Base-by-base conservation (phyloP, 2,888 invertebrate genomes). In the Synergus japonicus region DNA sequence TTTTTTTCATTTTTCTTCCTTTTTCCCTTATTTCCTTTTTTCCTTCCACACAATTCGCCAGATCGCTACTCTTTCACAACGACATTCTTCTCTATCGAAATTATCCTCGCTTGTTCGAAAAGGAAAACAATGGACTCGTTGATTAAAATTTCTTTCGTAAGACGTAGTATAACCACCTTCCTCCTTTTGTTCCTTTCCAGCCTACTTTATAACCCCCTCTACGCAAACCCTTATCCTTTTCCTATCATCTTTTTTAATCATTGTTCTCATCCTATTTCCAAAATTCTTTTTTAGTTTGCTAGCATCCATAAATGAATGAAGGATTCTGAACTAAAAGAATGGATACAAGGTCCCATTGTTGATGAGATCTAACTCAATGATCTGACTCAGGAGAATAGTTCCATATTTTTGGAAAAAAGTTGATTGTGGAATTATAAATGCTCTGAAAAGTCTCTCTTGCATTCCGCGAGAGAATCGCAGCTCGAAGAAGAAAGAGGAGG, bases 71-170 rank as follows among this genome's bases (percentile, higher is more conserved):
- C 58, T 76, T 76, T 73, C 37, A 18, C 54, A 46, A 18, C 76
- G 60, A 60, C 76, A 5, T 22, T 41, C 63, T 12, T 49, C 64
- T 54, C 41, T 13, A 87, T 86, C 87, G 13, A 63, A 63, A 63
- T 22, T 22, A 18, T 81, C 81, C 93, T 92, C 88, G 85, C 87
- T 93, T 93, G 93, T 93, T 93, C 94, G 93, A 93, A 93, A 93
- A 93, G 93, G 93, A 93, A 94, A 95, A 95, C 95, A 95, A 95
- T 95, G 94, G 95, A 93, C 94, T 94, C 94, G 95, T 95, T 95
- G 95, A 95, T 95, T 95, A 95, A 95, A 95, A 95, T 95, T 95
- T 95, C 95, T 95, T 95, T 95, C 94, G 93, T 2, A 46, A 13
- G 2, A 18, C 67, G 43, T 46, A 43, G 7, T 22, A 15, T 9